A percentile compares a stretch with the other conserved stretches of the same genome.
Evolutionary conservation across 1,140 invertebrate species (phyloP).

Genomic region (Myzus persicae): DNA sequence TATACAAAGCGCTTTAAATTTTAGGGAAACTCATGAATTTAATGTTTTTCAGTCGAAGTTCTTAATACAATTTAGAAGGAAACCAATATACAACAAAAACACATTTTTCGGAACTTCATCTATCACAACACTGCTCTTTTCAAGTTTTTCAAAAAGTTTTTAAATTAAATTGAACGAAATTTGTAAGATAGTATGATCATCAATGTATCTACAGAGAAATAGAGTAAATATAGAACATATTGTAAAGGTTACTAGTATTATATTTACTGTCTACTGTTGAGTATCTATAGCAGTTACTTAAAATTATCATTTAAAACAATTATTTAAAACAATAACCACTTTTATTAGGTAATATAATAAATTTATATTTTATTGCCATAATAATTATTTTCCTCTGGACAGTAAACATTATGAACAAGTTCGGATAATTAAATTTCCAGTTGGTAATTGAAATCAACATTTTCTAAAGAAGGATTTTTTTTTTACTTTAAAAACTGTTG

Average conservation of each 20-base stretch:
- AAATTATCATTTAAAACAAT: too few relatives aligned
- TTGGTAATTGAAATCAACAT: not conserved
- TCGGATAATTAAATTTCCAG: not conserved
- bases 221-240: not conserved
- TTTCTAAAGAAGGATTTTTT: not conserved
- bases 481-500: not conserved
- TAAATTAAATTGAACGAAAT: conserved; percentile 26
- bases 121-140: not conserved
- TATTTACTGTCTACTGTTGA: not conserved
- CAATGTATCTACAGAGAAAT: not conserved
- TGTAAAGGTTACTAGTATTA: not conserved
- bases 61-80: not conserved
- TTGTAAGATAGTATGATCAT: not conserved
- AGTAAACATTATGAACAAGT: not conserved
- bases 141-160: conserved; percentile 16
- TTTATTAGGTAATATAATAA: not conserved
- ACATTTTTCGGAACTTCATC: conserved; percentile 8
- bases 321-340: not conserved
- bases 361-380: not conserved
- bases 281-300: not conserved
- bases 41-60: conserved; percentile 1
- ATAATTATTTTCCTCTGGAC: not conserved
- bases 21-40: conserved; percentile 14
- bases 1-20: not conserved
- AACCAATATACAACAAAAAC: conserved; percentile 18